Base-by-base conservation (phyloP, 2,888 invertebrate genomes). In the Eumerus sabulonum region DNA sequence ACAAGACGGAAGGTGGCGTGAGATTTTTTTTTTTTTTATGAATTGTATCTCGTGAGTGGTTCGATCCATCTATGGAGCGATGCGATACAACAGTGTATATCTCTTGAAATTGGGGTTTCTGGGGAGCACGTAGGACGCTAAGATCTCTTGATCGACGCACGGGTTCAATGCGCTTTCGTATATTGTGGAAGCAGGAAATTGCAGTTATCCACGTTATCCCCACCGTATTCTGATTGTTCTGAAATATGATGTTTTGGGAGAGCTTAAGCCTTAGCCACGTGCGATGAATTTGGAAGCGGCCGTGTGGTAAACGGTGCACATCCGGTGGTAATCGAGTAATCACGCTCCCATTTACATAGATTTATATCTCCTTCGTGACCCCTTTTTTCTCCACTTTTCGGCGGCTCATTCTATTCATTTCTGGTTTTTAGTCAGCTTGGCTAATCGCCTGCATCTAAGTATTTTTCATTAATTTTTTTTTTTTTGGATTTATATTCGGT, bases 101-200 rank as follows among this genome's bases (percentile, higher is more conserved):
- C 63, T 76, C 66, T 71, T 76, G 76, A 67, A 68, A 77, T 73
- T 73, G 53, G 18, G 68, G 73, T 68, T 73, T 68, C 68, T 63
- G 54, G 68, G 17, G 45, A 64, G 45, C 72, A 64, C 72, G 72
- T 72, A 72, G 36, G 14, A 18, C 3, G 40, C 11, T n/a, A 16
- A 45, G 47, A 38, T 12, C 36, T 51, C 51, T 14, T 50, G 35
- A 50, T 27, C 18, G 62, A 42, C 12, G 60, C n/a, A 40, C 36
- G 63, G 50, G 72, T 72, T 72, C 72, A 64, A 50, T 59, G 72
- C 64, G 63, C 72, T 7, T 27, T 45, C 16, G 27, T 13, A n/a
- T n/a, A n/a, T n/a, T n/a, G 19, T 40, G 14, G 19, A 17, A 48
- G 13, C 47, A 50, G 63, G 63, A 72, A 59, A 72, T 63, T 47